phyloP scores from a whole-genome alignment of 2,888 invertebrate species.

The Metacarcinus magister region DNA sequence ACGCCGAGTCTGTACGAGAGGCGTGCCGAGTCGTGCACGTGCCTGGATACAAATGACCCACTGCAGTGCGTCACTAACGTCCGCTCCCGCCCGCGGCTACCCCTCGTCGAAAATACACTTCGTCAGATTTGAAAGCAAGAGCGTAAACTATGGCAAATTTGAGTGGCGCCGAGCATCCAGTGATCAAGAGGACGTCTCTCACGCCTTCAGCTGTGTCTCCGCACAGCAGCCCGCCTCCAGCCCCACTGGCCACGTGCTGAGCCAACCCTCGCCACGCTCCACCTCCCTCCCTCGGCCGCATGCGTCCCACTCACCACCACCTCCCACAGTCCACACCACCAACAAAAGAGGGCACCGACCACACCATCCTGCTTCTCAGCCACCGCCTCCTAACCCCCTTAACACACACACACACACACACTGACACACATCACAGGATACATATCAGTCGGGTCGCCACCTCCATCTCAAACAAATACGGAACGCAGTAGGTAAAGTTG shows the following conservation, averaged over 20 bases:
- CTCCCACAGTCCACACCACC: not conserved
- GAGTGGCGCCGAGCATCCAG: not conserved
- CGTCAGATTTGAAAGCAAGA: not conserved
- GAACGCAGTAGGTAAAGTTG: too few relatives aligned
- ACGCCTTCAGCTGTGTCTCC: not conserved
- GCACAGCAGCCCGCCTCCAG: not conserved
- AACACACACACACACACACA: not conserved
- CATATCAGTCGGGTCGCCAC: too few relatives aligned
- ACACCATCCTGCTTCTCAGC: not conserved
- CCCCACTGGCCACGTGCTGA: slow-evolving; percentile 16
- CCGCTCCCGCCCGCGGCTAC: not conserved
- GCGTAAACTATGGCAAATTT: not conserved
- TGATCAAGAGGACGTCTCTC: not conserved
- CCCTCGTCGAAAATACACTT: not conserved
- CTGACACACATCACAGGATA: too few relatives aligned
- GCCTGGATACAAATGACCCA: not conserved
- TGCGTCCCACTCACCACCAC: not conserved
- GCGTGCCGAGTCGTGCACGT: not conserved
- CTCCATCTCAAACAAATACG: too few relatives aligned
- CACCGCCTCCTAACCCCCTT: too few relatives aligned
- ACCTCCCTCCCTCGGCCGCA: not conserved
- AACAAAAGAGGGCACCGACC: not conserved
- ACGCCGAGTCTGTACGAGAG: too few relatives aligned
- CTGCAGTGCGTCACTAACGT: not conserved
- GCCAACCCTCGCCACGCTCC: not conserved